Conservation (phyloP, 2,797 vertebrate species). For the Staurois parvus region DNA sequence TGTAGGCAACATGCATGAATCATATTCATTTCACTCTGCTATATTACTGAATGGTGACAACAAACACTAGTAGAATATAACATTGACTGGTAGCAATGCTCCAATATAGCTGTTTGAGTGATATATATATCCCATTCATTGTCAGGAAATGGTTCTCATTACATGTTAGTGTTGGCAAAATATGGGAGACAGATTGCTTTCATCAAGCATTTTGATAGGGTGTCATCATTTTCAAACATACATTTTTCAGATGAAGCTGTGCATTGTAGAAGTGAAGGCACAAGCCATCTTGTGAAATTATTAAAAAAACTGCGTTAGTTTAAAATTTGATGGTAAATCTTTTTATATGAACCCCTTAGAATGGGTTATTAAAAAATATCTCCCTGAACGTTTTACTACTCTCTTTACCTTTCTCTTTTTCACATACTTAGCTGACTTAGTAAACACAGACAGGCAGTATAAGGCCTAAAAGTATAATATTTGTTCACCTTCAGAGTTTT, state of each 20-base stretch:
- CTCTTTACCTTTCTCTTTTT: too few relatives aligned
- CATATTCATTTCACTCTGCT: constrained; percentile 6
- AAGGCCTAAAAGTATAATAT: too few relatives aligned
- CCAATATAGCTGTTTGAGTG: constrained; percentile 13
- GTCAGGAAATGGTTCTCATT: constrained; percentile 3
- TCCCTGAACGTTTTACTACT: too few relatives aligned
- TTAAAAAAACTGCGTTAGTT: not conserved
- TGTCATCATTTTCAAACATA: not conserved
- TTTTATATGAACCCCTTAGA: too few relatives aligned
- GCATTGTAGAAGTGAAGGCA: not conserved
- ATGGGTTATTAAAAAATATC: too few relatives aligned
- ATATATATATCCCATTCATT: constrained; percentile 5
- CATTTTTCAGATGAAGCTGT: not conserved
- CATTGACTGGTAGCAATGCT: not conserved
- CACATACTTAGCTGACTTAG: too few relatives aligned
- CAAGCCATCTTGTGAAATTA: not conserved
- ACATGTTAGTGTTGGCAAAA: not conserved
- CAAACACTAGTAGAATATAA: constrained; percentile 17
- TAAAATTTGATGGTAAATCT: not conserved
- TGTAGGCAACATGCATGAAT: not conserved
- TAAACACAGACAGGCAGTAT: too few relatives aligned
- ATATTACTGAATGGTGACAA: constrained; percentile 24
- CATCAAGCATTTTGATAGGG: constrained; percentile 6
- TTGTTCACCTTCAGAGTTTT: too few relatives aligned
- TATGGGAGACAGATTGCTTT: not conserved